Conservation (phyloP, 2,113 vertebrate species). For the Cyanistes caeruleus region DNA sequence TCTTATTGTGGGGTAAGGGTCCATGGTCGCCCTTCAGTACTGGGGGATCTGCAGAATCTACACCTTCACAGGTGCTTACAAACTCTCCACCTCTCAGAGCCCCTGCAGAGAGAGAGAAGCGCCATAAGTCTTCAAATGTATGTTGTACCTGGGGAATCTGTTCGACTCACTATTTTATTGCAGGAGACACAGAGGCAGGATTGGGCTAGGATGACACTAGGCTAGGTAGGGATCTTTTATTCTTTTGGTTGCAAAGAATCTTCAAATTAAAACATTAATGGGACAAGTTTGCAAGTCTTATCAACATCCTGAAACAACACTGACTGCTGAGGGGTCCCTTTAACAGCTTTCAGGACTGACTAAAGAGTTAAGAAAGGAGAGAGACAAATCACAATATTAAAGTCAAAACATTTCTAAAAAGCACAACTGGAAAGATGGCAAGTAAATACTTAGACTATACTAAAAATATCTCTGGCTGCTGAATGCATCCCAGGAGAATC, state of each 20-base stretch:
- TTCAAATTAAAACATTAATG: background rate
- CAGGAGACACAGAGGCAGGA: background rate
- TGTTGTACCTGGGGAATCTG: background rate
- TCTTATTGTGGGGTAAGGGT: slow-evolving; percentile 86
- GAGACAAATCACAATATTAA: background rate
- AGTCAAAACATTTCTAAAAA: background rate
- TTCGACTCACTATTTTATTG: background rate
- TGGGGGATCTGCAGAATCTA: slow-evolving; percentile 66
- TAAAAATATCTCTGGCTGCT: background rate
- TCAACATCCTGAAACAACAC: background rate
- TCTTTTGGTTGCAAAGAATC: background rate
- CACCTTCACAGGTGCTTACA: slow-evolving; percentile 80
- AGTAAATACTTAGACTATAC: background rate
- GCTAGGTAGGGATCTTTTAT: background rate
- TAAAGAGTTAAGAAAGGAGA: background rate
- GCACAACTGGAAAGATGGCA: background rate
- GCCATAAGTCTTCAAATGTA: background rate
- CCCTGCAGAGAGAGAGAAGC: slow-evolving; percentile 42
- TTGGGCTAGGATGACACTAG: background rate
- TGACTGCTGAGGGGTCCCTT: background rate
- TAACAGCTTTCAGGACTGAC: background rate
- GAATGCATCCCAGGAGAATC: background rate
- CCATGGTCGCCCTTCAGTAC: slow-evolving; percentile 79
- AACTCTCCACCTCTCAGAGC: slow-evolving; percentile 64
- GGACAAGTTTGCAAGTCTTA: background rate